phyloP scores from a whole-genome alignment of 2,113 vertebrate genomes.

The Oxygymnocypris stewartii region DNA sequence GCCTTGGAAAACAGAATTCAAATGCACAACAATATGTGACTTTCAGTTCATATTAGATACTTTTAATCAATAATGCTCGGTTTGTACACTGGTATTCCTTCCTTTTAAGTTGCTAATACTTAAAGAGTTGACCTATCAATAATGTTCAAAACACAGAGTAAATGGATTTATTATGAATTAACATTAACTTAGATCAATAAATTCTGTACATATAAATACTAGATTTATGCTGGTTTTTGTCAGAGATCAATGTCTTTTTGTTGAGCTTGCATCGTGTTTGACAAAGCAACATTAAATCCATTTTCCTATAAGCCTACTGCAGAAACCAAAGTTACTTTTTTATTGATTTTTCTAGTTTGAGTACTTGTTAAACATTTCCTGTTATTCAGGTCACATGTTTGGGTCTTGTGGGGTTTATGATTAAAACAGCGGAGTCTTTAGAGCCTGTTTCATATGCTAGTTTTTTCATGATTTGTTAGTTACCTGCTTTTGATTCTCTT shows the following conservation, averaged over 20 bases:
- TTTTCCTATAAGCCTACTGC: not conserved
- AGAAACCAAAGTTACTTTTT: not conserved
- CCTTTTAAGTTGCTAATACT: not conserved
- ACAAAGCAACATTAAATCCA: not conserved
- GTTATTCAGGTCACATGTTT: not conserved
- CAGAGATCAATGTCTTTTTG: not conserved
- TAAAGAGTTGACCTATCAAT: not conserved
- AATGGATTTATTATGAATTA: not conserved
- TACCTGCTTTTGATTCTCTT: not conserved
- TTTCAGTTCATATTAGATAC: not conserved
- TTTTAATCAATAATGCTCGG: not conserved
- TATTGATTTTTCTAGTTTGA: not conserved
- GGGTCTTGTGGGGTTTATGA: not conserved
- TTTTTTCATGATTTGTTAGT: not conserved
- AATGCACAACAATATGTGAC: not conserved
- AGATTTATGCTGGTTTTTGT: not conserved
- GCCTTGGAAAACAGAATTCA: not conserved
- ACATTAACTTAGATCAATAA: not conserved
- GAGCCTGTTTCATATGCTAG: not conserved
- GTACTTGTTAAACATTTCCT: not conserved
- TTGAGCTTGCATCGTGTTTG: not conserved
- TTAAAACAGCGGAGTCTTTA: not conserved
- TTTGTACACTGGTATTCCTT: not conserved
- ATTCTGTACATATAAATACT: not conserved
- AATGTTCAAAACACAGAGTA: not conserved